phyloP scores from a whole-genome alignment of 1,140 invertebrate genomes.

The Phocides pigmalion region DNA sequence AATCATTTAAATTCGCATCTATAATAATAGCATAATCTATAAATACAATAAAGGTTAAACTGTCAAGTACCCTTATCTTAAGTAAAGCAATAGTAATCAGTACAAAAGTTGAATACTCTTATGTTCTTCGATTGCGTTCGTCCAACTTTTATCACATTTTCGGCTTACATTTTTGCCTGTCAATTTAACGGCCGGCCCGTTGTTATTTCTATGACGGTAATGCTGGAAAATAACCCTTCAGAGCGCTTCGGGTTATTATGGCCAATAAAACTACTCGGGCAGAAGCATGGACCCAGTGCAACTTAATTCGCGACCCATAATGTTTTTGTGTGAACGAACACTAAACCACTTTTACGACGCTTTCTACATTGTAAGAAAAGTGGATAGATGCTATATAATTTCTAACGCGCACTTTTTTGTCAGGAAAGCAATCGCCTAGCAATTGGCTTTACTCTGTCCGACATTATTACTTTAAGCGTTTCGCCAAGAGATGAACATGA shows the following conservation, averaged over 20 bases:
- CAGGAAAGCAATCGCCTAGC: conserved; percentile 15
- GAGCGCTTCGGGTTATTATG: conserved; percentile 24
- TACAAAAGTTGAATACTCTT: no score
- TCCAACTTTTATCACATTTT: conserved; percentile 3
- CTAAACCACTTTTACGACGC: conserved; percentile 21
- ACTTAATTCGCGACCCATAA: conserved; percentile 30
- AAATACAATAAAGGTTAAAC: no score
- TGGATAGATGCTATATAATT: conserved; percentile 6
- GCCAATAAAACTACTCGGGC: conserved; percentile 36
- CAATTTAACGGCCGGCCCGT: conserved; percentile 15
- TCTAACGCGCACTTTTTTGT: conserved; percentile 6
- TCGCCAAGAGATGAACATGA: no score
- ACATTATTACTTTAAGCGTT: no score
- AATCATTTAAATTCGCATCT: no score
- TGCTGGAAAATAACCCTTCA: conserved; percentile 24
- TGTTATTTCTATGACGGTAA: conserved; percentile 32
- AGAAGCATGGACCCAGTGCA: conserved; percentile 37
- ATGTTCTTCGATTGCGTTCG: no score
- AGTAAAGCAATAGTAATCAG: no score
- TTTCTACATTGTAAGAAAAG: conserved; percentile 14
- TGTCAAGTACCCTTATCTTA: no score
- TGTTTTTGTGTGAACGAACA: conserved; percentile 15
- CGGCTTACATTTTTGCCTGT: conserved; percentile 6
- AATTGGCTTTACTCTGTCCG: background rate
- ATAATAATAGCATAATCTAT: no score